phyloP scores from a whole-genome alignment of 2,888 invertebrate genomes.

The Hydriomena furcata region DNA sequence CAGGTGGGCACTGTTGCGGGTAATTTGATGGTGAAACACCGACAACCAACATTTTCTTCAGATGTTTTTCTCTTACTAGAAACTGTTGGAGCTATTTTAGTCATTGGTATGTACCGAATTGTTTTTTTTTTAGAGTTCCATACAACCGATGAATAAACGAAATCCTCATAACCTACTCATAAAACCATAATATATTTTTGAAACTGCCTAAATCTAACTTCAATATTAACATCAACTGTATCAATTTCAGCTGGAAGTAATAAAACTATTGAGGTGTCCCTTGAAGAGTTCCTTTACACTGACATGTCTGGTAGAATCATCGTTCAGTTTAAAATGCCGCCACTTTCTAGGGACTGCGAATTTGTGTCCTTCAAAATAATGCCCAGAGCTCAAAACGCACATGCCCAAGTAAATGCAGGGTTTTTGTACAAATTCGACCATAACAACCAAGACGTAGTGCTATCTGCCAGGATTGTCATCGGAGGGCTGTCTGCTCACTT shows the following conservation, averaged over 20 bases:
- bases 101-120: slow-evolving; percentile 44
- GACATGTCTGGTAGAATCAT: slow-evolving; percentile 62
- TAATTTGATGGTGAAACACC: slow-evolving; percentile 87
- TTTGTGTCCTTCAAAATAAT: slow-evolving; percentile 84
- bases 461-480: slow-evolving; percentile 70
- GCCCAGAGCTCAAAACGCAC: slow-evolving; percentile 88
- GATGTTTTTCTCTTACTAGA: slow-evolving; percentile 84
- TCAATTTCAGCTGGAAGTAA: slow-evolving; percentile 40
- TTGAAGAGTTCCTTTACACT: slow-evolving; percentile 54
- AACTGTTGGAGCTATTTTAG: slow-evolving; percentile 52
- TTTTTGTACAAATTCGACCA: slow-evolving; percentile 83
- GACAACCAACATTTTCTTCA: slow-evolving; percentile 86
- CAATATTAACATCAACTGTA: too few species aligned
- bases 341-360: slow-evolving; percentile 47
- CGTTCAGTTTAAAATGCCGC: slow-evolving; percentile 56
- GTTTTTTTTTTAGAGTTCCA: neutral
- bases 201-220: too few species aligned
- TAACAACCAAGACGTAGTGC: slow-evolving; percentile 23
- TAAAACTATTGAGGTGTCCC: slow-evolving; percentile 45
- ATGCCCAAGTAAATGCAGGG: slow-evolving; percentile 90
- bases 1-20: slow-evolving; percentile 85
- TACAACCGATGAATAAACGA: too few species aligned
- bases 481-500: slow-evolving; percentile 80
- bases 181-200: too few species aligned
- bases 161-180: too few species aligned